Evolutionary conservation across 2,113 vertebrate species (phyloP).

Genomic region (Tichodroma muraria): DNA sequence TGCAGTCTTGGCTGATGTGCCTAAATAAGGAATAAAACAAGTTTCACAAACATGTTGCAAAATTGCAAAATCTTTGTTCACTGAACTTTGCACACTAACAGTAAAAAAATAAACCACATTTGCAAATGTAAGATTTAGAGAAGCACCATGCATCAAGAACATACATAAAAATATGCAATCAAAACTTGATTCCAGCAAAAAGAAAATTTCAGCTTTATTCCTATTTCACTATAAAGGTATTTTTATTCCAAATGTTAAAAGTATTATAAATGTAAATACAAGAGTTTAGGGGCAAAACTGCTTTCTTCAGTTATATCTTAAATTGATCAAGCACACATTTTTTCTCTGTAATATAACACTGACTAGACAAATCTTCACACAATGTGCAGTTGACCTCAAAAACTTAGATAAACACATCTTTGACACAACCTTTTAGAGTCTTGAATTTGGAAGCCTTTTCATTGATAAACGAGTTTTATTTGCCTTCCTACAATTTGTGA

Average conservation of each 20-base stretch:
- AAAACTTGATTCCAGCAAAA: background rate
- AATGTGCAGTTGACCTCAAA: background rate
- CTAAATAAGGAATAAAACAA: slow-evolving; percentile 55
- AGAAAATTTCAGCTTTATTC: background rate
- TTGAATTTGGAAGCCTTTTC: background rate
- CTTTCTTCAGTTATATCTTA: background rate
- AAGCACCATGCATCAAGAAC: background rate
- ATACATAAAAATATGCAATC: background rate
- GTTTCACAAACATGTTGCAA: background rate
- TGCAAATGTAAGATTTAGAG: background rate
- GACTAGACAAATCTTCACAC: background rate
- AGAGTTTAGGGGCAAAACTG: background rate
- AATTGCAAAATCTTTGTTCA: background rate
- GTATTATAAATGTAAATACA: background rate
- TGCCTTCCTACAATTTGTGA: background rate
- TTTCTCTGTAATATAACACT: background rate
- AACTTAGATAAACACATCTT: background rate
- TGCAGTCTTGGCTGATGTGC: slow-evolving; percentile 81
- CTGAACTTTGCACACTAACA: background rate
- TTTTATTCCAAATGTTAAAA: background rate
- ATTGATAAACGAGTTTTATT: background rate
- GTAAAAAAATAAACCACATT: background rate
- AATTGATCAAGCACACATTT: background rate
- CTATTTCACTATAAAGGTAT: background rate
- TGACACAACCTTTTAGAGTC: background rate